Conservation (phyloP, 2,113 vertebrate genomes). For the Glareola pratincola region DNA sequence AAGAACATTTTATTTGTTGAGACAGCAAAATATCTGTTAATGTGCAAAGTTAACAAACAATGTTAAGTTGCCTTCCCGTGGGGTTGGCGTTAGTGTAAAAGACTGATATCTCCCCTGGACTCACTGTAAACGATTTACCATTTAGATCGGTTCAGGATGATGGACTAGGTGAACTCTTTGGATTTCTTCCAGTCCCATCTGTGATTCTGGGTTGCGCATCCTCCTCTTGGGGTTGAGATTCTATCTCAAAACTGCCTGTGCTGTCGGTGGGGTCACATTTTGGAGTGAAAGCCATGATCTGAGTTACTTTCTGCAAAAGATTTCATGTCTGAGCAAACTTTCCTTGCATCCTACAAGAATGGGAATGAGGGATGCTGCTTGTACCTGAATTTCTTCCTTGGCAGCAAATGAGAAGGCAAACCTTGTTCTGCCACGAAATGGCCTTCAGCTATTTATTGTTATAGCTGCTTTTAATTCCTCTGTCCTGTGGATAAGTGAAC, state of each 20-base stretch:
- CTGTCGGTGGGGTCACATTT: background rate
- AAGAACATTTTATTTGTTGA: background rate
- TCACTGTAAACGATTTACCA: background rate
- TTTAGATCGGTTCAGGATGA: background rate
- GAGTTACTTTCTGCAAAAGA: background rate
- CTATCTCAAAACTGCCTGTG: background rate
- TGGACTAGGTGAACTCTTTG: background rate
- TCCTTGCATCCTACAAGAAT: background rate
- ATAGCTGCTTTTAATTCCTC: background rate
- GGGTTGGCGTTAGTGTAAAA: background rate
- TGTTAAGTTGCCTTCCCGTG: background rate
- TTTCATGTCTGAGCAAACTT: background rate
- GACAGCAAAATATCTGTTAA: background rate
- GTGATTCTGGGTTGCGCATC: background rate
- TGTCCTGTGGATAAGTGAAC: background rate
- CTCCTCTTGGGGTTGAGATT: background rate
- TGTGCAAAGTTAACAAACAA: background rate
- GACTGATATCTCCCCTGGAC: background rate
- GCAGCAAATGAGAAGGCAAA: background rate
- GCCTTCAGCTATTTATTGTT: background rate
- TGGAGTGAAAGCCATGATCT: fast-evolving
- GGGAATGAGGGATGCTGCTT: background rate
- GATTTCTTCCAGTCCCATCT: background rate
- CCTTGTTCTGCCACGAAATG: background rate
- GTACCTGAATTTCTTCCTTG: background rate